Conservation (phyloP, 53 echinoderm and acorn worm genomes). For the Echinometra lucunter region DNA sequence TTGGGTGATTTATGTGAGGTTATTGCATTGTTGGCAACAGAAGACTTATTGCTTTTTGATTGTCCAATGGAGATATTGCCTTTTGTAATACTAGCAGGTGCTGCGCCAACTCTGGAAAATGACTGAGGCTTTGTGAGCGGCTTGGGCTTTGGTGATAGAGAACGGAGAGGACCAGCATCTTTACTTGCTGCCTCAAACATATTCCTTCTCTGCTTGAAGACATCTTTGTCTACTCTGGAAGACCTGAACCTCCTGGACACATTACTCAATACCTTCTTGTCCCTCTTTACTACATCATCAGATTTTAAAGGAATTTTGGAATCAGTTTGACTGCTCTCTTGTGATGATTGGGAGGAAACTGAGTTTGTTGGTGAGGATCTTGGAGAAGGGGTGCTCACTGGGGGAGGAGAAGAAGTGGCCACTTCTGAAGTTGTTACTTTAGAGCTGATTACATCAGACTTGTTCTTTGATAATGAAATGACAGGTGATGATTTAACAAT, state of each 20-base stretch:
- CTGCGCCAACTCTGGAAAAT: not conserved
- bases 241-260: slow-evolving; percentile 67
- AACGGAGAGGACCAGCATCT: slow-evolving; percentile 31
- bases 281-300: slow-evolving; percentile 53
- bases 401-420: not conserved
- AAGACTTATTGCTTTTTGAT: slow-evolving; percentile 48
- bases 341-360: slow-evolving; percentile 38
- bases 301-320: slow-evolving; percentile 4
- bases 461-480: slow-evolving; percentile 49
- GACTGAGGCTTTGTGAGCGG: not conserved
- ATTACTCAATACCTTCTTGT: slow-evolving; percentile 46
- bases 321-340: not conserved
- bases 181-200: slow-evolving; percentile 69
- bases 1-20: slow-evolving; percentile 14
- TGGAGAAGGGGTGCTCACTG: not conserved
- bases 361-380: slow-evolving; percentile 58
- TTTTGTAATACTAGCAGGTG: slow-evolving; percentile 2
- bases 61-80: not conserved
- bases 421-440: slow-evolving; percentile 12
- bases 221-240: slow-evolving; percentile 69
- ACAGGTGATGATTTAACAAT: slow-evolving; percentile 58
- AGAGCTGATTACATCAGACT: slow-evolving; percentile 5
- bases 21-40: not conserved
- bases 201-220: slow-evolving; percentile 68
- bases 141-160: slow-evolving; percentile 49